Evolutionary conservation across 2,113 vertebrate species (phyloP).

Genomic region (Mesitornis unicolor): DNA sequence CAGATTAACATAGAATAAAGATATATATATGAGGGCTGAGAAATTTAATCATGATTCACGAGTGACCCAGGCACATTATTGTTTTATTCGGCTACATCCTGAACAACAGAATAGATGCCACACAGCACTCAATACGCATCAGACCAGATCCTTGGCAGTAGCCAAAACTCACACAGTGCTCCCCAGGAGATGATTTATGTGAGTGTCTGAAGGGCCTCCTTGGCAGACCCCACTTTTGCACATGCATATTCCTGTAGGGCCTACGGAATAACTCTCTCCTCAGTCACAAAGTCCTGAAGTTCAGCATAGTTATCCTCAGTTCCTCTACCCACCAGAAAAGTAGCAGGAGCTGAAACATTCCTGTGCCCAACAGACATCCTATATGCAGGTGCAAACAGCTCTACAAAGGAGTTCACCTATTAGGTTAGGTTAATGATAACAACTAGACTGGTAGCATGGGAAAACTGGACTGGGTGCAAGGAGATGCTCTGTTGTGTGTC

Average conservation of each 20-base stretch:
- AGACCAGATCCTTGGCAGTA: background rate
- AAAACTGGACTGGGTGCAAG: fast-evolving
- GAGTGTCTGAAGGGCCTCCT: background rate
- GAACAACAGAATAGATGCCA: background rate
- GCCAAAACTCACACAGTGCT: background rate
- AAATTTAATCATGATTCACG: background rate
- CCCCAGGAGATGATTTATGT: background rate
- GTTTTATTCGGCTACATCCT: background rate
- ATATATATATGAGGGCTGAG: background rate
- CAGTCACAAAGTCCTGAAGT: fast-evolving
- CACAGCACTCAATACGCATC: background rate
- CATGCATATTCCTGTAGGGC: fast-evolving
- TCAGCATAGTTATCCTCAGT: background rate
- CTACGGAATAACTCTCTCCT: fast-evolving
- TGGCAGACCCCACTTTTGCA: background rate
- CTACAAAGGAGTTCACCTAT: background rate
- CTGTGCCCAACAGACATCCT: fast-evolving
- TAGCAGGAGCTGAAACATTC: background rate
- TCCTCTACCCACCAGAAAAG: background rate
- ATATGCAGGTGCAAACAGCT: background rate
- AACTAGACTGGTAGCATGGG: background rate
- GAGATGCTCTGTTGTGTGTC: background rate
- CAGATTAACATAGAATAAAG: conserved; percentile 7
- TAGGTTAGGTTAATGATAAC: background rate
- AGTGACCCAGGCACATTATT: background rate